Evolutionary conservation across 2,797 vertebrate genomes (phyloP).

Genomic region (Dicrostonyx torquatus): DNA sequence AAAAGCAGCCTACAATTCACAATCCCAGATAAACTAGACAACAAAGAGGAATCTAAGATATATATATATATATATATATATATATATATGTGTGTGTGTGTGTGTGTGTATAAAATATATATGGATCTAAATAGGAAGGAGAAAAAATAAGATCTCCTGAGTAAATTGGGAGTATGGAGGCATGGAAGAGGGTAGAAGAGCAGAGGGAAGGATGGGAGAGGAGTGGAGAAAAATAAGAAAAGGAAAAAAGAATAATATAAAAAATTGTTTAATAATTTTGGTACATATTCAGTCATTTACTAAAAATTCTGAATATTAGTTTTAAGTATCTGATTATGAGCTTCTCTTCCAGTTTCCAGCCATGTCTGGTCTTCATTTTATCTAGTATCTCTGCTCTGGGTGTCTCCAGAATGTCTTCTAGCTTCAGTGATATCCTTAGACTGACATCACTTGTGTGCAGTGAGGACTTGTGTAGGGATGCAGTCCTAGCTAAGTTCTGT

Average conservation of each 20-base stretch:
- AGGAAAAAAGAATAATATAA: background rate
- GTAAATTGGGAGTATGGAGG: no score
- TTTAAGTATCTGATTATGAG: background rate
- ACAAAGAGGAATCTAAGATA: no score
- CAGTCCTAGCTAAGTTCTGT: background rate
- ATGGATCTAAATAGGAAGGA: no score
- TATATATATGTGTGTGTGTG: no score
- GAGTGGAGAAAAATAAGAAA: no score
- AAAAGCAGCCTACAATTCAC: no score
- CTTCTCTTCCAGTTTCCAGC: background rate
- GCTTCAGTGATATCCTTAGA: background rate
- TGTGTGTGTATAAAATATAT: no score
- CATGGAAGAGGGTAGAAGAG: no score
- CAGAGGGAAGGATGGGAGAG: no score
- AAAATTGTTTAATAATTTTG: background rate
- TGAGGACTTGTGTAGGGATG: background rate
- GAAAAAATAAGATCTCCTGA: no score
- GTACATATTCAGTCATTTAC: background rate
- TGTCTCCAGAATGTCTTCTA: background rate
- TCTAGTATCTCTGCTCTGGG: background rate
- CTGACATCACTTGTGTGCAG: background rate
- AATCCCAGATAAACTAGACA: no score
- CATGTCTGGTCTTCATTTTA: background rate
- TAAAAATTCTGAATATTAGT: background rate
- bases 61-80: no score